Conservation (phyloP, 2,888 invertebrate species). For the Philereme vetulata region DNA sequence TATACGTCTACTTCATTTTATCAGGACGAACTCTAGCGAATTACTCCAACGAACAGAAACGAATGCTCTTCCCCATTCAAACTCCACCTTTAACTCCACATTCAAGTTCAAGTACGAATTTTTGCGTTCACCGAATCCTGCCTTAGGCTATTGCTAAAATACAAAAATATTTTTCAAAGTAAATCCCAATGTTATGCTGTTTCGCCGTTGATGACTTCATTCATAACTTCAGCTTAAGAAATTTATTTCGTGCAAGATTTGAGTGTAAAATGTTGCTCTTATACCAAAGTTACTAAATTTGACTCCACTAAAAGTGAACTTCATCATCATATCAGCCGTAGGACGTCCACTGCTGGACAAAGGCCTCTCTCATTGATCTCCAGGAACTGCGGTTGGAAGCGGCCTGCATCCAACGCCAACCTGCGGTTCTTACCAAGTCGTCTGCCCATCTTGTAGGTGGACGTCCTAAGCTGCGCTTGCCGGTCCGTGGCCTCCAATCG, state of each 20-base stretch:
- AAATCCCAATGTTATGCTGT: slow-evolving; percentile 28
- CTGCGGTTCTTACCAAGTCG: too few species aligned
- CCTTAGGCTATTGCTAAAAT: slow-evolving; percentile 55
- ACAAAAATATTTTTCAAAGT: slow-evolving; percentile 33
- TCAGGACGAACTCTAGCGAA: too few species aligned
- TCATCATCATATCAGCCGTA: too few species aligned
- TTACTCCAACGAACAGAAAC: neutral
- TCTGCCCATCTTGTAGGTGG: too few species aligned
- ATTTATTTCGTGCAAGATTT: slow-evolving; percentile 2
- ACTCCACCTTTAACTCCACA: slow-evolving; percentile 33
- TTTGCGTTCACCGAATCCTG: slow-evolving; percentile 57
- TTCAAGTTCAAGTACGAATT: slow-evolving; percentile 40
- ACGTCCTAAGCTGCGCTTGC: too few species aligned
- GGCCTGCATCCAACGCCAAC: too few species aligned
- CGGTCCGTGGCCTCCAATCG: too few species aligned
- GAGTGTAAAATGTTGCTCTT: neutral
- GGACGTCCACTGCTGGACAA: too few species aligned
- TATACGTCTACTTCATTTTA: too few species aligned
- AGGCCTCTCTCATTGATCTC: too few species aligned
- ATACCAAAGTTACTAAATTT: neutral
- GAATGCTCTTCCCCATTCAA: neutral
- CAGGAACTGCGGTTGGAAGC: too few species aligned
- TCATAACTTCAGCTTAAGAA: slow-evolving; percentile 32
- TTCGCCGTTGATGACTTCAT: slow-evolving; percentile 34
- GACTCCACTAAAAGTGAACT: too few species aligned